These are phyloP conservation scores for Drosophila mayri DNA, from an alignment of 1,140 invertebrate genomes.

Conservation along the genomic window DNA sequence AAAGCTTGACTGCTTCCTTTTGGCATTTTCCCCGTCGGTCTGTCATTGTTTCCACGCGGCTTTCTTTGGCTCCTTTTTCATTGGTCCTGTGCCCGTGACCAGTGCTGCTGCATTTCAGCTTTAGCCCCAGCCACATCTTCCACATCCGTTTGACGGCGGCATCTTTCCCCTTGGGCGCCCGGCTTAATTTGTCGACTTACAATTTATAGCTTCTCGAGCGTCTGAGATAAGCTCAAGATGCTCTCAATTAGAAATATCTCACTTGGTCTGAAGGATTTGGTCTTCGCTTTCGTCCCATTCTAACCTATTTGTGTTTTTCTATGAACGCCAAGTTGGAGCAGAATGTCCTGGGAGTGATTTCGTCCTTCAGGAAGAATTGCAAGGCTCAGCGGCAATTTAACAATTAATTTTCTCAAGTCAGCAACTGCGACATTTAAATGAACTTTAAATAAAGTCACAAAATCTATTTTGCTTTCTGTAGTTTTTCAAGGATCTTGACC, in stretches of 20 bases:
- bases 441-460: background rate
- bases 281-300: background rate
- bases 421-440: background rate
- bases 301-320: background rate
- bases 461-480: background rate
- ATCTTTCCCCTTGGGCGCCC: constrained; percentile 48
- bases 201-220: constrained; percentile 60
- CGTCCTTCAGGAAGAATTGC: too few species aligned
- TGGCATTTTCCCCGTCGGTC: constrained; percentile 14
- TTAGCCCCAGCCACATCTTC: constrained; percentile 3
- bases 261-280: constrained; percentile 10
- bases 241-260: constrained; percentile 46
- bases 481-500: constrained; percentile 5
- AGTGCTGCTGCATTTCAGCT: constrained; percentile 22
- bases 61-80: constrained; percentile 30
- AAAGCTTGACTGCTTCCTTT: constrained; percentile 51
- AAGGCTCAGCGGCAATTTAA: background rate
- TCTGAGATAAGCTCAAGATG: constrained; percentile 27
- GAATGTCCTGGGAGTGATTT: background rate
- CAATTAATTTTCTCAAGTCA: background rate
- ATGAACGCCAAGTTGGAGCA: constrained; percentile 7
- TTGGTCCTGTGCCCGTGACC: constrained; percentile 35
- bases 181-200: constrained; percentile 76
- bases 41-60: constrained; percentile 63
- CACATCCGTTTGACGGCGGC: constrained; percentile 16